Conservation (phyloP, 1,140 invertebrate genomes). For the Cotesia typhae region DNA sequence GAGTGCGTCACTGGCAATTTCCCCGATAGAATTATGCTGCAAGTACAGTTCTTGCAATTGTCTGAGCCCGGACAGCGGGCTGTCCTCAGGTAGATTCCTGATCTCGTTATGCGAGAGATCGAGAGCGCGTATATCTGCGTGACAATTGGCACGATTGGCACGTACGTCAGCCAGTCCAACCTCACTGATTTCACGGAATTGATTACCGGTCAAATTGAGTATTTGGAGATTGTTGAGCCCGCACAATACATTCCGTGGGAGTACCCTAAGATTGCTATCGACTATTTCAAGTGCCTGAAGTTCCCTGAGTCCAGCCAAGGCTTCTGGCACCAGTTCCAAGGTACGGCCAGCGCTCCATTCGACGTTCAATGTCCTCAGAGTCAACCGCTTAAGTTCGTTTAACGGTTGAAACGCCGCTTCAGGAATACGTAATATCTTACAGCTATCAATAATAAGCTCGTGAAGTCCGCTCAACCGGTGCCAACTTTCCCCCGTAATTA, state of each 20-base stretch:
- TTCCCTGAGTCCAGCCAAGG: conserved; percentile 78
- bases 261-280: conserved; percentile 80
- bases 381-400: conserved; percentile 76
- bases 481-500: conserved; percentile 76
- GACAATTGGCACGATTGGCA: conserved; percentile 58
- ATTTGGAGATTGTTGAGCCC: conserved; percentile 79
- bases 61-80: conserved; percentile 75
- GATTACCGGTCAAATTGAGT: conserved; percentile 85
- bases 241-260: conserved; percentile 81
- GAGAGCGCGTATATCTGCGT: conserved; percentile 74
- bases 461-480: conserved; percentile 77
- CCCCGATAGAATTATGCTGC: conserved; percentile 84
- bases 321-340: conserved; percentile 74
- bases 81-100: conserved; percentile 73
- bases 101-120: conserved; percentile 85
- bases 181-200: conserved; percentile 76
- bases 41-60: conserved; percentile 80
- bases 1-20: conserved; percentile 80
- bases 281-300: conserved; percentile 81
- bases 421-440: conserved; percentile 81
- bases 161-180: conserved; percentile 72
- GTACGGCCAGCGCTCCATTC: conserved; percentile 79
- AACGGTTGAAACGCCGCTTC: conserved; percentile 80
- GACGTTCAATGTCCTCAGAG: conserved; percentile 78
- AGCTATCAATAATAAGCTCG: conserved; percentile 77